Conservation (phyloP, 2,888 invertebrate species). For the Melanostoma mellinum region DNA sequence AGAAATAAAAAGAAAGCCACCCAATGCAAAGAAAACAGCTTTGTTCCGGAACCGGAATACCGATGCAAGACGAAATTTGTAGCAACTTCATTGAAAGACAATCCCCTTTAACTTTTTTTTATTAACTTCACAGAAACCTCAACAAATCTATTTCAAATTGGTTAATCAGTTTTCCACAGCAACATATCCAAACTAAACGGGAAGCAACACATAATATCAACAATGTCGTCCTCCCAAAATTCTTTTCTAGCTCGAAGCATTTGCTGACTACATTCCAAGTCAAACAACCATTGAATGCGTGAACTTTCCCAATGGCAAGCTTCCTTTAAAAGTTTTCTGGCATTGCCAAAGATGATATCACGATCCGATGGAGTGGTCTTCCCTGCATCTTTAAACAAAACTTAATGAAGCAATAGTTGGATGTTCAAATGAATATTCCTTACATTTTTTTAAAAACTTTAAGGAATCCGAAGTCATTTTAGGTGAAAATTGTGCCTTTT, state of each 20-base stretch:
- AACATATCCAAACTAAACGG: constrained; percentile 53
- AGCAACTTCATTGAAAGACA: too few relatives aligned
- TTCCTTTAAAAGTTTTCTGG: constrained; percentile 17
- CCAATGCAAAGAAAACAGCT: too few relatives aligned
- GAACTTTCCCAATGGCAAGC: constrained; percentile 55
- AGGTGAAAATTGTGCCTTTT: constrained; percentile 2
- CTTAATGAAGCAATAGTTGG: background rate
- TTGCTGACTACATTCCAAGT: constrained; percentile 51
- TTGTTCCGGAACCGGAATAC: too few relatives aligned
- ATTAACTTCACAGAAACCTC: too few relatives aligned
- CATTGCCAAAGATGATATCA: constrained; percentile 58
- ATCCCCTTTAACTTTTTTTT: too few relatives aligned
- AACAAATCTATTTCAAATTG: too few relatives aligned
- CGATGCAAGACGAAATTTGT: too few relatives aligned
- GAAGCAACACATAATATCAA: constrained; percentile 63
- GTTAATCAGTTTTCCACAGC: constrained; percentile 6
- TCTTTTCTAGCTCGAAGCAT: background rate
- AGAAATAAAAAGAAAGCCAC: too few relatives aligned
- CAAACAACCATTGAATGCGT: constrained; percentile 64
- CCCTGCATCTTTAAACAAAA: constrained; percentile 37
- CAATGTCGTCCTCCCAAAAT: constrained; percentile 32
- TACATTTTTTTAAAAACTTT: constrained; percentile 38
- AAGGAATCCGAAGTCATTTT: constrained; percentile 21
- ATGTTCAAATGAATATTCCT: background rate
- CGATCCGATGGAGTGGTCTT: constrained; percentile 47